Percentiles rank a stretch among this genome's conserved stretches.
Conservation (phyloP, 2,797 vertebrate genomes). For the Chloroceryle inda region DNA sequence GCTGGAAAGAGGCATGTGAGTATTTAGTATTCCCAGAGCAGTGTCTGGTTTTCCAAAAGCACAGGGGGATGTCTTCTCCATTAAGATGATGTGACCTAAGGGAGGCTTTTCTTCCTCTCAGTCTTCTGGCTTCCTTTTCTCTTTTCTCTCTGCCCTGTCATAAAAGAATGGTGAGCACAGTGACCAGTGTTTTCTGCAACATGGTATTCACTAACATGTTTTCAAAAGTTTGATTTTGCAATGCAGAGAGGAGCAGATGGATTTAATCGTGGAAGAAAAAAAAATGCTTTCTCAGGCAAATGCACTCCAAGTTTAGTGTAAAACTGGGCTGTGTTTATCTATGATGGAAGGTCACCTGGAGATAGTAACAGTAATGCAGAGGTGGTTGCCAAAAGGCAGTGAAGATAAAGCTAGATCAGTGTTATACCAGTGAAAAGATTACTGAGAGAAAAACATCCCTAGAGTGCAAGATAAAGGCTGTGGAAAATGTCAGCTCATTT, state of each 20-base stretch:
- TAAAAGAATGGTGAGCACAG: background rate
- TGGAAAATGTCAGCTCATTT: background rate
- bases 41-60: background rate
- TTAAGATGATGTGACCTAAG: background rate
- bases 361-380: background rate
- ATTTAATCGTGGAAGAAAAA: background rate
- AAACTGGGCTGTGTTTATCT: conserved; percentile 4
- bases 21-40: conserved; percentile 24
- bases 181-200: background rate
- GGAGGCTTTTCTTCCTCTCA: background rate
- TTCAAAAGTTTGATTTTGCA: conserved; percentile 33
- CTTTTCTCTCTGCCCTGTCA: background rate
- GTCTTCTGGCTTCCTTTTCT: background rate
- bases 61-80: background rate
- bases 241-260: background rate
- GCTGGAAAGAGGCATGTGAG: conserved; percentile 33
- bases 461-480: background rate
- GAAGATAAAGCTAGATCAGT: background rate
- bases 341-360: background rate
- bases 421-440: background rate
- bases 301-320: background rate
- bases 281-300: background rate
- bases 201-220: background rate
- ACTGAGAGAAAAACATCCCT: background rate
- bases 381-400: background rate